phyloP scores from a whole-genome alignment of 2,797 vertebrate genomes.

The Heteromormyrus szaboi region DNA sequence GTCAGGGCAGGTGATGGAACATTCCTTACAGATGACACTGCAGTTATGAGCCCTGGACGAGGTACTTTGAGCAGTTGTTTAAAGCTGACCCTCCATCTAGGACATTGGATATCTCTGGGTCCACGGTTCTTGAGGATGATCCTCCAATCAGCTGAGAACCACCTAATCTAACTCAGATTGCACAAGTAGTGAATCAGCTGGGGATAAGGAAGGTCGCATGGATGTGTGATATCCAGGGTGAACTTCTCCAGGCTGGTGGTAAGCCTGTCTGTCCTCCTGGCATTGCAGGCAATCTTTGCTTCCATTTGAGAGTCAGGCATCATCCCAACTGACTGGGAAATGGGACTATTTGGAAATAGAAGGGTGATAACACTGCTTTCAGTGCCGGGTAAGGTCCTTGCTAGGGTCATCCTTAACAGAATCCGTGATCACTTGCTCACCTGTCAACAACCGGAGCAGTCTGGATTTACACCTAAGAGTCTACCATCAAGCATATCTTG shows the following conservation, averaged over 20 bases:
- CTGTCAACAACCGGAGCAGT: neutral
- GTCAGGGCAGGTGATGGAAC: neutral
- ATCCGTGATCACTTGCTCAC: neutral
- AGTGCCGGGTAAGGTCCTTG: neutral
- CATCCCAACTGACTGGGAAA: no score
- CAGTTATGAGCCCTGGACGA: neutral
- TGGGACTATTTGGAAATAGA: neutral
- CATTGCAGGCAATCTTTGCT: no score
- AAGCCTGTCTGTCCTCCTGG: neutral
- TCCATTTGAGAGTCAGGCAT: no score
- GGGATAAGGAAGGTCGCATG: neutral
- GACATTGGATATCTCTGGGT: neutral
- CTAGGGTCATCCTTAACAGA: neutral
- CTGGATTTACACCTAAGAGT: neutral
- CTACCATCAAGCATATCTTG: neutral
- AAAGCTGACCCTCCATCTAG: neutral
- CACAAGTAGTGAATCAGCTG: neutral
- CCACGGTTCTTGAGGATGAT: neutral
- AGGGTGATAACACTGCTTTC: neutral
- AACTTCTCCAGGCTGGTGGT: neutral
- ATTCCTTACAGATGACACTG: neutral
- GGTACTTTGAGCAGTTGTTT: neutral
- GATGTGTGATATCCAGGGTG: neutral
- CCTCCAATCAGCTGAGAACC: neutral
- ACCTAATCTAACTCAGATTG: neutral